Conservation (phyloP, 2,113 vertebrate species). For the Anguilla japonica region DNA sequence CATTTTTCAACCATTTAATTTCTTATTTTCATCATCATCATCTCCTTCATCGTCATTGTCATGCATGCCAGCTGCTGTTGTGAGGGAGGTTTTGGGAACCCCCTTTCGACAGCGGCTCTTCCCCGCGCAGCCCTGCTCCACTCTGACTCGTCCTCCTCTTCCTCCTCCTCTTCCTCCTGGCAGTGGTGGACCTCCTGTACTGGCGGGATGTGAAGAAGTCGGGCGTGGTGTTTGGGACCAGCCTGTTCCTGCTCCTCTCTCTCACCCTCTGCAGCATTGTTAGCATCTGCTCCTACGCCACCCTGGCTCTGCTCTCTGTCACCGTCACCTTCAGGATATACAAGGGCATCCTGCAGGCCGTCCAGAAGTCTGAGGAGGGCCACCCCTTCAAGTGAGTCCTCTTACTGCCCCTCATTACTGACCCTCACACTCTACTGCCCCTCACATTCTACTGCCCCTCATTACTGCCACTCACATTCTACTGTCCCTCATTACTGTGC, state of each 20-base stretch:
- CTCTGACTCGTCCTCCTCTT: conserved; percentile 18
- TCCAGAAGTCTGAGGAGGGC: conserved; percentile 96
- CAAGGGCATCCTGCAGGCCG: conserved; percentile 93
- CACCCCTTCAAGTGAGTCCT: conserved; percentile 92
- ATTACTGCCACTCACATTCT: no score
- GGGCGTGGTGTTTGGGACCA: conserved; percentile 88
- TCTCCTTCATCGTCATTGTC: no score
- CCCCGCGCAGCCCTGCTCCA: no score
- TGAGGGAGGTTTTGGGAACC: no score
- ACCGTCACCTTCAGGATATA: conserved; percentile 97
- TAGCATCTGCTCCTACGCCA: conserved; percentile 89
- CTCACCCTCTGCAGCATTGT: conserved; percentile 94
- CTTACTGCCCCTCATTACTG: neutral
- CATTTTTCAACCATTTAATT: no score
- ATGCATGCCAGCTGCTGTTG: no score
- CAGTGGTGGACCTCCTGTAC: conserved; percentile 96
- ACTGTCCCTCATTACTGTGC: no score
- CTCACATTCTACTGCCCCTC: no score
- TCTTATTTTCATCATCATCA: no score
- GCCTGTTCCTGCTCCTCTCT: conserved; percentile 91
- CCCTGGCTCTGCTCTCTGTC: conserved; percentile 90
- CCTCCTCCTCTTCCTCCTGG: conserved; percentile 43
- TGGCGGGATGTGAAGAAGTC: conserved; percentile 96
- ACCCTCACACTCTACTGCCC: no score
- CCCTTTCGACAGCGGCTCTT: no score